Conservation (phyloP, 2,797 vertebrate species). For the Gymnocypris eckloni region DNA sequence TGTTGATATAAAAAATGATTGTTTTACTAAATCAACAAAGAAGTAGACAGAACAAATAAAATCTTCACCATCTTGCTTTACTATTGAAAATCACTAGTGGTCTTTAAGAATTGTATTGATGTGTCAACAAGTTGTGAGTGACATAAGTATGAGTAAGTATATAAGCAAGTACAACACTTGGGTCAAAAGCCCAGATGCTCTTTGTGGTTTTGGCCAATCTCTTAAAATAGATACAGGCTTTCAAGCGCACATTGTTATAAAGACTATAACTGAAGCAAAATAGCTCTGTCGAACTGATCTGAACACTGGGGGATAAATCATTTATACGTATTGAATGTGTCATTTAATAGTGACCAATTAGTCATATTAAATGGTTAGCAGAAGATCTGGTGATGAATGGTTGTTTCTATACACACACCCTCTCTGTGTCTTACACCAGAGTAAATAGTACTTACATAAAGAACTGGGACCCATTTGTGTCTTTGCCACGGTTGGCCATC, state of each 20-base stretch:
- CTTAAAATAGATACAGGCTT: slow-evolving; percentile 3
- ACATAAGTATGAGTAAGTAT: neutral
- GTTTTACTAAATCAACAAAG: neutral
- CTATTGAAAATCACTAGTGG: neutral
- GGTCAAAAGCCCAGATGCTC: neutral
- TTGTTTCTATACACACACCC: slow-evolving; percentile 60
- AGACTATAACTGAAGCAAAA: neutral
- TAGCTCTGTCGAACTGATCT: slow-evolving; percentile 16
- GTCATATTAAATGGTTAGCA: slow-evolving; percentile 58
- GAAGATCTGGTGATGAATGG: slow-evolving; percentile 55
- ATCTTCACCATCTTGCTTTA: neutral
- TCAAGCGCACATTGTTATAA: neutral
- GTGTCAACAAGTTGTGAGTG: neutral
- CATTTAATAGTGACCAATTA: slow-evolving; percentile 57
- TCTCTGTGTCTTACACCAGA: neutral
- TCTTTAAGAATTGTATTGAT: neutral
- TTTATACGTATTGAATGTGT: slow-evolving; percentile 18
- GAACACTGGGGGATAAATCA: slow-evolving; percentile 1
- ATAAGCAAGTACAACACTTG: neutral
- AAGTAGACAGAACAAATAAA: neutral
- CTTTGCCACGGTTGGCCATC: slow-evolving; percentile 99
- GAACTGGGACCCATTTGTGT: slow-evolving; percentile 99
- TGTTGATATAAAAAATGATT: neutral
- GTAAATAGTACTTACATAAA: slow-evolving; percentile 92
- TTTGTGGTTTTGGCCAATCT: neutral